These are phyloP conservation scores for Leptopilina clavipes DNA, from an alignment of 1,140 invertebrate species.

Conservation along the genomic window DNA sequence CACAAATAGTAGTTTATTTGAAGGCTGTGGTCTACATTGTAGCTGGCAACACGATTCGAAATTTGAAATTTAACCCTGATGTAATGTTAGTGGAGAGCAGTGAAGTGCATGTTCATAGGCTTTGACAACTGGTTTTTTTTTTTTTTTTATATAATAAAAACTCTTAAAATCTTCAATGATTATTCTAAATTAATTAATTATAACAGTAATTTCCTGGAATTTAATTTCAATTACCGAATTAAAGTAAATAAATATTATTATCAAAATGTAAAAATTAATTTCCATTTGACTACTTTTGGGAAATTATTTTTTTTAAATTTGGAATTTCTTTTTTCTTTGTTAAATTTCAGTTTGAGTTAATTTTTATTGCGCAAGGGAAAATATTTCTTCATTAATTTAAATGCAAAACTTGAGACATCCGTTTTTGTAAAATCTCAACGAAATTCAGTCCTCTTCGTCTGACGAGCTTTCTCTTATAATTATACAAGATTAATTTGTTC, in stretches of 20 bases:
- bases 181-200: too few species aligned
- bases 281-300: too few species aligned
- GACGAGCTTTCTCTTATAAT: constrained; percentile 6
- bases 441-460: neutral
- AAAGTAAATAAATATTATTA: too few species aligned
- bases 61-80: constrained; percentile 12
- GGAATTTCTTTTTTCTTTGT: too few species aligned
- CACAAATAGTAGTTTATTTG: neutral
- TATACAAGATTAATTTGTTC: neutral
- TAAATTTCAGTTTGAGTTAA: too few species aligned
- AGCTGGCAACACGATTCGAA: constrained; percentile 1
- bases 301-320: too few species aligned
- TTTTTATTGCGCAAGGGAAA: neutral
- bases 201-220: too few species aligned
- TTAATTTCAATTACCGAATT: too few species aligned
- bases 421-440: neutral
- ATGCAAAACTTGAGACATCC: neutral
- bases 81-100: neutral
- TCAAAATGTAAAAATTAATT: too few species aligned
- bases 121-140: constrained; percentile 1
- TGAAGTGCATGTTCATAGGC: neutral
- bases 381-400: neutral
- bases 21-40: constrained; percentile 11
- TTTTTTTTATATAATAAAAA: neutral
- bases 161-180: too few species aligned